Base-by-base conservation (phyloP, 2,113 vertebrate genomes). In the Motacilla tschutschensis region DNA sequence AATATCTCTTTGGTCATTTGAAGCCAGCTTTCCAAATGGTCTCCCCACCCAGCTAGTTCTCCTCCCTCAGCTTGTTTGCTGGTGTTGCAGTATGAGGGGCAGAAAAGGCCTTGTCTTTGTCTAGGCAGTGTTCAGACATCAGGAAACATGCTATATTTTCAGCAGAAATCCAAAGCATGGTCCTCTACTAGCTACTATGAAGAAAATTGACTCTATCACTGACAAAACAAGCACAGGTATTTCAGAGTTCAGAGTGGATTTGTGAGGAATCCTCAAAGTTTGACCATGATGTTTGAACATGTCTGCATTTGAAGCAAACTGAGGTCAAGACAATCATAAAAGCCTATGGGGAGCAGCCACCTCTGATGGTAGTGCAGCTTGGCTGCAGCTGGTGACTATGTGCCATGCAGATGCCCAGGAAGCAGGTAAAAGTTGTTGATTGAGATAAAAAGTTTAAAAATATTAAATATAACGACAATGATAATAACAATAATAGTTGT, bases 21-120 rank as follows among this genome's bases (percentile, higher is more conserved):
- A 5, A n/a, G 2, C 17, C 31, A 63, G 16, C 5, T 78, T 55
- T 57, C 44, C 29, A 19, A 24, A 26, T 12, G 41, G 6, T 19
- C 6, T 53, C 12, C 11, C 7, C 19, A 58, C 14, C 14, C 14
- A 74, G 1, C 8, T 41, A 29, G 33, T 22, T 46, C 6, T 24
- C 6, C 4, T 46, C 6, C 8, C 6, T 17, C 17, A 79, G 5
- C 8, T 10, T 59, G 2, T 40, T 65, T 0, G 0, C 7, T 48
- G 33, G 12, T 22, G 12, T 10, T 31, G 5, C 7, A 7, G 8
- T 7, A 10, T 14, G 41, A 54, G 19, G 10, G 51, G 35, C 24
- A 70, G 40, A 58, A 79, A 83, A 70, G 22, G 1, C 25, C 8
- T 60, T 55, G 28, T 21, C 20, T 48, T 29, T 46, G 4, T 41